phyloP scores from a whole-genome alignment of 2,797 vertebrate species.

The Diceros bicornis region DNA sequence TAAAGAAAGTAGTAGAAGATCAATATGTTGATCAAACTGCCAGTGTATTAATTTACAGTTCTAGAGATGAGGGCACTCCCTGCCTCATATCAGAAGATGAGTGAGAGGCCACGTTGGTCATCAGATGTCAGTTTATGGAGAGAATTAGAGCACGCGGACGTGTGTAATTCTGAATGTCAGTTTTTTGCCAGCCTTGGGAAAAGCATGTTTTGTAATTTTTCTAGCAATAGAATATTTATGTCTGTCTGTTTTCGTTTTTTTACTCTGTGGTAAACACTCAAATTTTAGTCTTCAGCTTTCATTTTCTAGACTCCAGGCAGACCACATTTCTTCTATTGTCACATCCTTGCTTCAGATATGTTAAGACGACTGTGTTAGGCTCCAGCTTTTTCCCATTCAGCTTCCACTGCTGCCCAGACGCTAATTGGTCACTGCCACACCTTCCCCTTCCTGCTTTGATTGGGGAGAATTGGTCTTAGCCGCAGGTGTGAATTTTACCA shows the following conservation, averaged over 20 bases:
- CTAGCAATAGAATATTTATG: background rate
- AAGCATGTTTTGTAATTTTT: background rate
- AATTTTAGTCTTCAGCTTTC: background rate
- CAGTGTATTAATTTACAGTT: background rate
- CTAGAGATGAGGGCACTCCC: background rate
- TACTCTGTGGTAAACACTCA: background rate
- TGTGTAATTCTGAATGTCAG: background rate
- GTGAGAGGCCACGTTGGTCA: background rate
- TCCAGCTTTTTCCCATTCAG: background rate
- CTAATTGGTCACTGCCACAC: background rate
- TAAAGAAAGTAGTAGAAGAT: conserved; percentile 2
- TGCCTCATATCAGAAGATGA: background rate
- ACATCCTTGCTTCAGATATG: background rate
- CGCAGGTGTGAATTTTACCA: background rate
- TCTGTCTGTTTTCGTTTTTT: background rate
- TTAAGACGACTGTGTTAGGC: background rate
- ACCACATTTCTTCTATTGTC: background rate
- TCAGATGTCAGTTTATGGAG: background rate
- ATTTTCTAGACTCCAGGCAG: background rate
- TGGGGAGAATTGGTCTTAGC: background rate
- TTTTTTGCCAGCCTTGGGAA: background rate
- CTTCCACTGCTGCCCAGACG: background rate
- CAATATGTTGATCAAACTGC: background rate
- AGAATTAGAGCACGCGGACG: background rate
- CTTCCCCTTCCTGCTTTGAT: background rate